phyloP scores from a whole-genome alignment of 2,113 vertebrate species.

The Mastomys natalensis region DNA sequence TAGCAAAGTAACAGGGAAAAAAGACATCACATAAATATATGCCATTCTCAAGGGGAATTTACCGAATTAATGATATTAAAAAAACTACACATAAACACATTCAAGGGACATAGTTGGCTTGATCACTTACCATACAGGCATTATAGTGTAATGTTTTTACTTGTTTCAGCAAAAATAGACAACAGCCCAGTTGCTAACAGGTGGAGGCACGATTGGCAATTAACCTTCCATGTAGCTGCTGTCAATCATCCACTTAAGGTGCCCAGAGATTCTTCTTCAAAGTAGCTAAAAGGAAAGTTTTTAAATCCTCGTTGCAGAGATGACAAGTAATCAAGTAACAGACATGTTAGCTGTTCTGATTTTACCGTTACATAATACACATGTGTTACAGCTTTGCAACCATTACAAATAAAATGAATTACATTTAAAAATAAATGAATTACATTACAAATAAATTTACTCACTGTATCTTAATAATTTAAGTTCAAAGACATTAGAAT shows the following conservation, averaged over 20 bases:
- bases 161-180: neutral
- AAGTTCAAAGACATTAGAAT: neutral
- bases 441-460: neutral
- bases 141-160: neutral
- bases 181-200: neutral
- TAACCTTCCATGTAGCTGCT: neutral
- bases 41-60: slow-evolving; percentile 52
- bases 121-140: neutral
- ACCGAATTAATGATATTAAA: slow-evolving; percentile 60
- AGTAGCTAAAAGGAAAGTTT: neutral
- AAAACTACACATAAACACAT: neutral
- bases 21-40: neutral
- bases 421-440: neutral
- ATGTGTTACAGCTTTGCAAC: too few species aligned
- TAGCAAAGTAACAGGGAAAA: slow-evolving; percentile 47
- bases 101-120: neutral
- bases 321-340: neutral
- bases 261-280: neutral
- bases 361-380: neutral
- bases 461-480: neutral
- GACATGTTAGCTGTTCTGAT: neutral
- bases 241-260: neutral
- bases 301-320: neutral
- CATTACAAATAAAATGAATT: neutral
- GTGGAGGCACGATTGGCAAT: too few species aligned